phyloP scores from a whole-genome alignment of 2,797 vertebrate species.

The Ceyx erithaca region DNA sequence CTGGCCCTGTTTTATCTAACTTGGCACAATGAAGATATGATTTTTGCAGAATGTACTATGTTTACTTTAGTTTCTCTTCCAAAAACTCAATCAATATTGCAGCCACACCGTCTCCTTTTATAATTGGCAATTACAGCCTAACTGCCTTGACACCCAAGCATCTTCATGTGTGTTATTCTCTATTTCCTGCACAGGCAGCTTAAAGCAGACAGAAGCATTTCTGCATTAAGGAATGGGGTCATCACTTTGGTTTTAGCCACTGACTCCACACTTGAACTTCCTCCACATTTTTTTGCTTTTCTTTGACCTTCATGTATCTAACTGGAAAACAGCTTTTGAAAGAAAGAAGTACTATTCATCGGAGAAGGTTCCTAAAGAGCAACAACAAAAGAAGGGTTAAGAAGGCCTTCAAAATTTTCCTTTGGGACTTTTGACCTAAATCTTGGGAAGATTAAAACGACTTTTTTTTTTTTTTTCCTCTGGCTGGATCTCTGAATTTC shows the following conservation, averaged over 20 bases:
- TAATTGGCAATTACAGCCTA: slow-evolving; percentile 53
- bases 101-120: slow-evolving; percentile 36
- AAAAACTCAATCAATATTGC: slow-evolving; percentile 61
- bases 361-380: neutral
- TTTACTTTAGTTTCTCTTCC: slow-evolving; percentile 50
- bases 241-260: neutral
- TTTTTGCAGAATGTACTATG: slow-evolving; percentile 48
- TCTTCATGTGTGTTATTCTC: neutral
- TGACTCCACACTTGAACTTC: neutral
- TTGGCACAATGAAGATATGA: slow-evolving; percentile 40
- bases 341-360: neutral
- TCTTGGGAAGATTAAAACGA: neutral
- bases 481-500: neutral
- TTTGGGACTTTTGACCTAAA: neutral
- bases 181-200: neutral
- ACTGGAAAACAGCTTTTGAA: neutral
- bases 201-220: neutral
- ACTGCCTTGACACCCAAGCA: slow-evolving; percentile 6
- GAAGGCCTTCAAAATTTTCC: neutral
- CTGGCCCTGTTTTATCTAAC: slow-evolving; percentile 54
- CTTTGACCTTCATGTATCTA: neutral
- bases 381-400: neutral
- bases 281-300: neutral
- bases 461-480: neutral
- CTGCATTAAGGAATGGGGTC: neutral